Evolutionary conservation across 2,113 vertebrate species (phyloP), one percentile per base, ranked within the genome.

Genomic region (Eptesicus fuscus): DNA sequence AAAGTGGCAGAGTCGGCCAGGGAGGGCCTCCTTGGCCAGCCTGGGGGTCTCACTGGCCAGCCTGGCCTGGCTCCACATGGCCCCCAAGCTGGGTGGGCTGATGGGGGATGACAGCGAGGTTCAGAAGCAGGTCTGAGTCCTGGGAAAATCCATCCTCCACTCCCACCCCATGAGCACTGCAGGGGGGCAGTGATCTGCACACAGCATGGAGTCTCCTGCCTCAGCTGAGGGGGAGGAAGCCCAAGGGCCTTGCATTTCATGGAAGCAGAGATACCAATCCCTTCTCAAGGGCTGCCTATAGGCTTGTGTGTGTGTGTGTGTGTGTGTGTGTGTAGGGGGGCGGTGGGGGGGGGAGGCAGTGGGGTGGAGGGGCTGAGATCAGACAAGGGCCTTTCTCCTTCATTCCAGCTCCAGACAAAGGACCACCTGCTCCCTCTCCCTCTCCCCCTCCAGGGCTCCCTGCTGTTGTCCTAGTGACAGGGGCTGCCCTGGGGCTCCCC

Each of bases 361-460:
- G 56, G 67, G 86, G 28, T 40, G 56, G 49, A 56, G 78, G 69
- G 87, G 83, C 88, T 82, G 65, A 73, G 71, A 92, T 93, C 91
- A 84, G 76, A 59, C 85, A 90, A 59, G 85, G 89, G 73, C 78
- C 73, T 85, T 79, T 79, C 67, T 91, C 79, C 84, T 80, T 96
- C 44, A 56, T 85, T 96, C 28, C 4, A 23, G 84, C 84, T 87
- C 42, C 77, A 97, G 92, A 97, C 97, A 97, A 97, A 97, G 97
- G 91, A 47, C 97, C 97, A 97, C 97, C 97, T 97, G 97, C 97
- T 96, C 96, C 82, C 88, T 30, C 78, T 37, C 47, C 9, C 14
- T 44, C 69, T 25, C 88, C 96, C 35, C 90, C 53, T 17, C n/a
- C 71, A 44, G 49, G 83, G 73, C 80, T 93, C 95, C 96, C 95